These are phyloP conservation scores for Spodoptera litura DNA, from an alignment of 1,140 invertebrate species.

Conservation along the genomic window DNA sequence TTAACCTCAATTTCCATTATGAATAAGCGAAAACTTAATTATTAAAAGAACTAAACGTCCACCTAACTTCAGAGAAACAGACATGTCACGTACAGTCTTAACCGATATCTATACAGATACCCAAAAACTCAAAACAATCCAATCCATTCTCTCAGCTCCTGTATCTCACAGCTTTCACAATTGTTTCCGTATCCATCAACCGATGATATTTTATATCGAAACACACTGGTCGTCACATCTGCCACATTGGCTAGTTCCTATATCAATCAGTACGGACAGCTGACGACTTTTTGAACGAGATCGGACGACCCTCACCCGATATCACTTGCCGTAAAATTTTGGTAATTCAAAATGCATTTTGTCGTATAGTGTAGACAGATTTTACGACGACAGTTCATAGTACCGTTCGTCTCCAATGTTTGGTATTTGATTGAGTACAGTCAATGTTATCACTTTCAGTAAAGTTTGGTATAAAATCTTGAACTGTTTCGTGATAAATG, in stretches of 20 bases:
- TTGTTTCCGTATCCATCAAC: constrained; percentile 29
- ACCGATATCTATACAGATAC: neutral
- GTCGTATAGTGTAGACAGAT: neutral
- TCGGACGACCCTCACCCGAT: constrained; percentile 41
- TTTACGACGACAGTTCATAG: neutral
- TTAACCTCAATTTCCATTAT: too few species aligned
- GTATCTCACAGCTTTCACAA: neutral
- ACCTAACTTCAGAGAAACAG: neutral
- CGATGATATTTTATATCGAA: constrained; percentile 31
- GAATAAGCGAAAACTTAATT: too few species aligned
- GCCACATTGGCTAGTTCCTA: constrained; percentile 44
- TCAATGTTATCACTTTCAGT: neutral
- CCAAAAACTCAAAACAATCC: too few species aligned
- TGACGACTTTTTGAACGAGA: constrained; percentile 69
- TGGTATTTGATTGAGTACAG: neutral
- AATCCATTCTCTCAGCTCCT: neutral
- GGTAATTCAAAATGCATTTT: constrained; percentile 40
- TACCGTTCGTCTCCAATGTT: neutral
- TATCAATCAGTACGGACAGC: constrained; percentile 70
- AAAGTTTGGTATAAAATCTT: neutral
- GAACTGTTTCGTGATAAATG: neutral
- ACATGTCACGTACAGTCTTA: neutral
- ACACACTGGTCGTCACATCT: constrained; percentile 9
- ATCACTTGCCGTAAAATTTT: constrained; percentile 34
- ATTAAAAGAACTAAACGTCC: neutral